Conservation (phyloP, 2,797 vertebrate genomes). For the Falco novaeseelandiae region DNA sequence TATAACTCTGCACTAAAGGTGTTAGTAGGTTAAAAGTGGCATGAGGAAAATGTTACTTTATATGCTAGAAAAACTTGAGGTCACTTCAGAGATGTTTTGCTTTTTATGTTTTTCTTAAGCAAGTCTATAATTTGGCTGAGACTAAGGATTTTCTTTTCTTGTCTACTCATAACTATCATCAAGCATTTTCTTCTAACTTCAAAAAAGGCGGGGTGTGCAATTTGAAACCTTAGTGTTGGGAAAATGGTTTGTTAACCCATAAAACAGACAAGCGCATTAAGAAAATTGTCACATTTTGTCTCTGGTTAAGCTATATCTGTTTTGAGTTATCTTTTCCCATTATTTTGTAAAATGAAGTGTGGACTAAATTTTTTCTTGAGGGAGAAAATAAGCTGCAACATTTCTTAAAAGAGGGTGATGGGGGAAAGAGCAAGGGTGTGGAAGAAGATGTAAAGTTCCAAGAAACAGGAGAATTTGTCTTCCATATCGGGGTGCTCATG, state of each 20-base stretch:
- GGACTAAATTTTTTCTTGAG: background rate
- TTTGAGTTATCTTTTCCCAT: background rate
- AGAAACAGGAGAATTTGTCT: background rate
- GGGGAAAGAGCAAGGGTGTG: background rate
- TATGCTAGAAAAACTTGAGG: background rate
- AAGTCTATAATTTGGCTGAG: slow-evolving; percentile 55
- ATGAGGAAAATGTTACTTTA: background rate
- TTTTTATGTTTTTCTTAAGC: background rate
- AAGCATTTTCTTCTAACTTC: background rate
- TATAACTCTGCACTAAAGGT: background rate
- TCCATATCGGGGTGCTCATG: fast-evolving
- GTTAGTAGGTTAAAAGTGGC: background rate
- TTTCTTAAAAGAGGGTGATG: background rate
- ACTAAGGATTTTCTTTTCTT: slow-evolving; percentile 18
- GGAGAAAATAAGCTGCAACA: background rate
- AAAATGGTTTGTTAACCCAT: background rate
- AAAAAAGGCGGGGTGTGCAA: background rate
- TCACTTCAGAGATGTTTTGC: background rate
- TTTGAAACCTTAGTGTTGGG: background rate
- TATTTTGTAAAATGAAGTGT: background rate
- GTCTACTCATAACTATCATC: background rate
- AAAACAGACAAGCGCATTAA: background rate
- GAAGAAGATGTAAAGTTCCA: background rate
- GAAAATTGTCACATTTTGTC: background rate
- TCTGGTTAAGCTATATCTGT: background rate